A percentile compares a stretch with the other conserved stretches of the same genome.
These are phyloP conservation scores for Erethizon dorsatum DNA, from an alignment of 2,797 vertebrate genomes.

Conservation along the genomic window DNA sequence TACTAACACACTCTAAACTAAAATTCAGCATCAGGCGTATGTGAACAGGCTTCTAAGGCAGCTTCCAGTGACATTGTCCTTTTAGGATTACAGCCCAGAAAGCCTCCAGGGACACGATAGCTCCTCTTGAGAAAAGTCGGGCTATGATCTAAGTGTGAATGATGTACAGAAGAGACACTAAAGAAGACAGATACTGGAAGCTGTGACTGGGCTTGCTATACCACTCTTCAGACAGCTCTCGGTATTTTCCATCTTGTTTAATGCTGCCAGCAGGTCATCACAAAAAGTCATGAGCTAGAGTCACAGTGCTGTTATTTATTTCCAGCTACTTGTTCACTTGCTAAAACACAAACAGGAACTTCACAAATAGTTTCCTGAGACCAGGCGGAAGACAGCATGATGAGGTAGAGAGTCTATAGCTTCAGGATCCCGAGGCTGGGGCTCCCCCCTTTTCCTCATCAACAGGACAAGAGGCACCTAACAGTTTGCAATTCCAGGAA, in stretches of 20 bases:
- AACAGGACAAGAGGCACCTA: too few species aligned
- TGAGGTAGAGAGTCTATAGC: background rate
- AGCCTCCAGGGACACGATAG: background rate
- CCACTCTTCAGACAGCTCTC: background rate
- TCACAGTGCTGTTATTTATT: background rate
- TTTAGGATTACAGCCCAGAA: background rate
- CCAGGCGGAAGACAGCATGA: background rate
- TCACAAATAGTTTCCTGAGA: background rate
- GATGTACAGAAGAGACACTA: background rate
- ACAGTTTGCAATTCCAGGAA: background rate
- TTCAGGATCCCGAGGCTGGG: background rate
- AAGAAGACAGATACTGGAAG: constrained; percentile 32
- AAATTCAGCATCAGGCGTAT: constrained; percentile 7
- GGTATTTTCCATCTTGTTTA: background rate
- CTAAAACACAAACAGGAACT: constrained; percentile 4
- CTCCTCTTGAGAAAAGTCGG: background rate
- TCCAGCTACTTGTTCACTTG: background rate
- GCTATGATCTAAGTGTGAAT: background rate
- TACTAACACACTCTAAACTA: background rate
- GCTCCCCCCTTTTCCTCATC: background rate
- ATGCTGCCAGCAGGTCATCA: background rate
- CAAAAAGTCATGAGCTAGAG: background rate
- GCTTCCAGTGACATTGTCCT: background rate
- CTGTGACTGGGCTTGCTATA: background rate
- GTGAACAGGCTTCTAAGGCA: constrained; percentile 61